Evolutionary conservation across 2,797 vertebrate genomes (phyloP), one percentile per base, ranked within the genome.

Genomic region (Alca torda): DNA sequence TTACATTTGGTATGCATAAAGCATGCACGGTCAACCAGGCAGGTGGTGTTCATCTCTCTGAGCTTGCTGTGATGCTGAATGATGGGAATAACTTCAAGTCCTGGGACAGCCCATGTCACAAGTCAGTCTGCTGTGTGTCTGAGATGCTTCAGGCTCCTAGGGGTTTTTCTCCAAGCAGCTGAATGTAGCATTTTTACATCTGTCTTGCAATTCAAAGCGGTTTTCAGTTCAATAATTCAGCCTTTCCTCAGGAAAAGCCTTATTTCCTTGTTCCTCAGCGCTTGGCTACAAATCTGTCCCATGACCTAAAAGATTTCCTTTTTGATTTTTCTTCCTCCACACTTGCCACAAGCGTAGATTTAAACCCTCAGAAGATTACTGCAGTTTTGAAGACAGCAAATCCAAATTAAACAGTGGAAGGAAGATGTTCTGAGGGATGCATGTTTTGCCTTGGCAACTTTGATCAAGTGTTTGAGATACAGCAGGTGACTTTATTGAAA

Each of bases 291-390:
- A 46, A 92, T 92, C 74, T 76, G 16, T 50, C 67, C 39, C 50
- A 18, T n/a, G 35, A 43, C 72, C 87, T 64, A 6, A 60, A 82
- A 82, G 35, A 35, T 84, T 54, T 26, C n/a, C 16, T 28, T 51
- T 72, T 43, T 41, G 16, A 41, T 79, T 93, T 93, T 61, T 61
- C 45, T 74, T 69, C 39, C n/a, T 63, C 28, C 37, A 9, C 19
- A 1, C n/a, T 83, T 45, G 24, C 45, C 1, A 0, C 33, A 17
- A 54, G 45, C 0, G 0, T 39, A 20, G 84, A 74, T 89, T 84
- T 72, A 74, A 83, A 37, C 69, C 35, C 35, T 48, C 30, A 25
- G 63, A 50, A 28, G 23, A 45, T 73, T 78, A 8, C 46, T 67
- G 64, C 31, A 5, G 13, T 76, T 90, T 23, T n/a, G 70, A 79